Evolutionary conservation across 2,888 invertebrate species (phyloP), one percentile per base, ranked within the genome.

Genomic region (Melangyna quadrimaculata): DNA sequence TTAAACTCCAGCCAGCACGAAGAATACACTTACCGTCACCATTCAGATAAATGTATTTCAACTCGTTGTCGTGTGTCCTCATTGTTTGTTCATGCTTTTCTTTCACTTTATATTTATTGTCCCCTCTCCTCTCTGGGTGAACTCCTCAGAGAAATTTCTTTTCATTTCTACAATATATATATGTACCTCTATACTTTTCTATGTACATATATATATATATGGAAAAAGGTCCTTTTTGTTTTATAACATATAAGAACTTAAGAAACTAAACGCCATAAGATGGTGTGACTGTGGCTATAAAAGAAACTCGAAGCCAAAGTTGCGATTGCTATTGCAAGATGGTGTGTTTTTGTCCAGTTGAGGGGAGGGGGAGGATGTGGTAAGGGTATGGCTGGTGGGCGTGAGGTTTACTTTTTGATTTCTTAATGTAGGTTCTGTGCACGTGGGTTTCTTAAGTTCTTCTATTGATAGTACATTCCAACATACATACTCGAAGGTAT

Each of bases 21-120:
- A 19, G 8, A 24, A 27, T 51, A 65, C 69, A 78, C 59, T 43
- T 72, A 78, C 40, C 59, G 32, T 45, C 35, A 22, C 78, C 78
- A 83, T 78, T 83, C 79, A 79, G 74, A 79, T 78, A 79, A 79
- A 83, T 83, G 83, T 83, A 79, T 83, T 83, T 83, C 83, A 83
- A 83, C 79, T 83, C 63, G 19, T 43, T 51, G 63, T 65, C 63
- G 63, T 73, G 82, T 82, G 83, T 74, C 74, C 74, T 83, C 24
- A 24, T 48, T 51, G 57, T 83, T 79, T 61, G 67, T 61, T 83
- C 73, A 69, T 78, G 59, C 48, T 61, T 67, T 67, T 51, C 67
- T n/a, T 67, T 67, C 22, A 19, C 32, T 67, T 32, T 51, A 51
- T 51, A 51, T 67, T 45, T 51, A 48, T 51, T 67, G 51, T 67